These are phyloP conservation scores for Drosophila emarginata DNA, from an alignment of 2,888 invertebrate genomes.

Conservation along the genomic window DNA sequence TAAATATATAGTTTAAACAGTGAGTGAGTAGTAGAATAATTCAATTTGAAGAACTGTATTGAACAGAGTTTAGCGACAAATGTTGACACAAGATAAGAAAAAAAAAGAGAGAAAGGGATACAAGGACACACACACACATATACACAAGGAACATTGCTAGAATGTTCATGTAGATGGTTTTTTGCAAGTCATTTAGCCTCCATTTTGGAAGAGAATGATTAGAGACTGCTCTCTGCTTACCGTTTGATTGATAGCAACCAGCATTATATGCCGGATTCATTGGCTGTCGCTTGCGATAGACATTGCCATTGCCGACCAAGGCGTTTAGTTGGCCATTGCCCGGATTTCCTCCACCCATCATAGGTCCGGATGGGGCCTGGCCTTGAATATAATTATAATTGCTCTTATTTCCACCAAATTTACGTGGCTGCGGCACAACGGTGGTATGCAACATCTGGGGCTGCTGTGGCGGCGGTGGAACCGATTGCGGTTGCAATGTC, in stretches of 20 bases:
- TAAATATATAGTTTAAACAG: slow-evolving; percentile 63
- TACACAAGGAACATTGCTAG: not conserved
- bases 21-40: slow-evolving; percentile 73
- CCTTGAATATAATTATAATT: slow-evolving; percentile 50
- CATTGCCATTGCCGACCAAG: slow-evolving; percentile 40
- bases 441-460: slow-evolving; percentile 27
- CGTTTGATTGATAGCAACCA: slow-evolving; percentile 56
- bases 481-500: slow-evolving; percentile 13
- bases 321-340: slow-evolving; percentile 34
- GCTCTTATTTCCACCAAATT: slow-evolving; percentile 61
- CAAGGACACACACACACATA: not conserved
- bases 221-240: slow-evolving; percentile 43
- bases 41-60: slow-evolving; percentile 65
- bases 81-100: slow-evolving; percentile 44
- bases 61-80: slow-evolving; percentile 71
- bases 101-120: not conserved
- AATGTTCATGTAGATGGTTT: not conserved
- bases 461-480: slow-evolving; percentile 19
- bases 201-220: too few relatives aligned
- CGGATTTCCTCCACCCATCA: slow-evolving; percentile 33
- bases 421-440: slow-evolving; percentile 41
- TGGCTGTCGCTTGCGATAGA: slow-evolving; percentile 58
- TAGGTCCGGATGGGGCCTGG: slow-evolving; percentile 22
- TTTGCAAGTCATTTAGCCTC: not conserved
- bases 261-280: slow-evolving; percentile 44